Percentiles rank a stretch among this genome's conserved stretches.
These are phyloP conservation scores for Hydropotes inermis DNA, from an alignment of 2,113 vertebrate genomes.

Conservation along the genomic window DNA sequence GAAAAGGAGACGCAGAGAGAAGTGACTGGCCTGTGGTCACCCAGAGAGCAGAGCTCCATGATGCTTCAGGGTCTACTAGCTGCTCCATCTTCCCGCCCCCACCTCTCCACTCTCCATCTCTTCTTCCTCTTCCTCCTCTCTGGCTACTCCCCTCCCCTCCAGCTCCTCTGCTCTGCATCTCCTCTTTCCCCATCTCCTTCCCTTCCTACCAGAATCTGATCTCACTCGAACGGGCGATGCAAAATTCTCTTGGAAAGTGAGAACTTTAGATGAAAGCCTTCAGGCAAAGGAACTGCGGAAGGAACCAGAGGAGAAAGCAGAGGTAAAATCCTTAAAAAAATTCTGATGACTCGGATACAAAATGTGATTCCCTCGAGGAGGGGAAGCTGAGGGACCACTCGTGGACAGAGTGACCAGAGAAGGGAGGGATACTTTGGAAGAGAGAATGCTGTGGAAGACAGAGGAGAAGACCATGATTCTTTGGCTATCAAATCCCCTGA, in stretches of 20 bases:
- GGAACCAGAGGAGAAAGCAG: not conserved
- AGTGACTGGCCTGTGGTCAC: not conserved
- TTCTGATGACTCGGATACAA: not conserved
- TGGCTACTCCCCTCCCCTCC: too few relatives aligned
- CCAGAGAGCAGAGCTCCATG: not conserved
- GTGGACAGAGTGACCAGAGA: accelerated
- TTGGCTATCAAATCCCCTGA: slow-evolving; percentile 97
- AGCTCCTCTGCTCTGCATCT: too few relatives aligned
- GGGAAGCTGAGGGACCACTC: not conserved
- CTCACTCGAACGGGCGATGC: not conserved
- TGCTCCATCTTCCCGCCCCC: not conserved
- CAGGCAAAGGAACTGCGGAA: not conserved
- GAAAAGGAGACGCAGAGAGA: not conserved
- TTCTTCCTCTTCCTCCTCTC: too few relatives aligned
- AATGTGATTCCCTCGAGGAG: not conserved
- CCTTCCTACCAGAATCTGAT: not conserved
- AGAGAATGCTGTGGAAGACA: slow-evolving; percentile 46
- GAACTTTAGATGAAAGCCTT: not conserved
- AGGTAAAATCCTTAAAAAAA: not conserved
- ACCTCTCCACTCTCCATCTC: too few relatives aligned
- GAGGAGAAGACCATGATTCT: slow-evolving; percentile 96
- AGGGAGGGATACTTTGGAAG: not conserved
- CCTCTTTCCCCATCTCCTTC: not conserved
- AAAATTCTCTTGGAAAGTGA: not conserved
- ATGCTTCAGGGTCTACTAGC: not conserved